These are phyloP conservation scores for Odocoileus virginianus DNA, from an alignment of 2,113 vertebrate species.

Conservation along the genomic window DNA sequence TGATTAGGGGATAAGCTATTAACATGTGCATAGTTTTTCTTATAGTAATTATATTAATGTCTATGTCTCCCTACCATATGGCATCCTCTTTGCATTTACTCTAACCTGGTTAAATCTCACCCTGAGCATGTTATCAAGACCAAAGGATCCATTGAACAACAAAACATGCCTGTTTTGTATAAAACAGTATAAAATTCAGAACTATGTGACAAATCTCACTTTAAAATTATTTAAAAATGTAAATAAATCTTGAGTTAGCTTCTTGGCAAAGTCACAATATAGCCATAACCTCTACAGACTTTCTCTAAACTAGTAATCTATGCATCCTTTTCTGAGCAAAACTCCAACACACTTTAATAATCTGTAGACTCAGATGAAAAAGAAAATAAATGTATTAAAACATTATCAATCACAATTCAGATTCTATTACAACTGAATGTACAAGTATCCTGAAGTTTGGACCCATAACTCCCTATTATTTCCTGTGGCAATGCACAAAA, in stretches of 20 bases:
- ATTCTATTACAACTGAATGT: neutral
- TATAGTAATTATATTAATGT: neutral
- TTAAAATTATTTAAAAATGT: neutral
- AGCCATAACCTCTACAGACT: neutral
- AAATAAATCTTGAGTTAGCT: neutral
- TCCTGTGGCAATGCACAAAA: neutral
- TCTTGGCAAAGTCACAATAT: neutral
- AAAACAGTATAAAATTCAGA: neutral
- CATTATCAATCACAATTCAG: neutral
- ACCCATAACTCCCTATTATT: neutral
- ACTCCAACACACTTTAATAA: neutral
- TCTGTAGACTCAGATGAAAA: neutral
- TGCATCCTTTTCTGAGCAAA: neutral
- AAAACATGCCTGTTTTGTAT: neutral
- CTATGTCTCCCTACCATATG: neutral
- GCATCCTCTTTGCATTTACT: neutral
- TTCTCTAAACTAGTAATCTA: neutral
- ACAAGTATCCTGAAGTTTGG: neutral
- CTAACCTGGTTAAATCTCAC: neutral
- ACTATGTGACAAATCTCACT: neutral
- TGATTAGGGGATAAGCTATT: neutral
- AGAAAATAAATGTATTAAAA: neutral
- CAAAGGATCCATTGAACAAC: neutral
- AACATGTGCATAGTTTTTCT: neutral
- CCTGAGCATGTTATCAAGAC: neutral